These are phyloP conservation scores for Drosophila arawakana DNA, from an alignment of 1,140 invertebrate genomes.

Conservation along the genomic window DNA sequence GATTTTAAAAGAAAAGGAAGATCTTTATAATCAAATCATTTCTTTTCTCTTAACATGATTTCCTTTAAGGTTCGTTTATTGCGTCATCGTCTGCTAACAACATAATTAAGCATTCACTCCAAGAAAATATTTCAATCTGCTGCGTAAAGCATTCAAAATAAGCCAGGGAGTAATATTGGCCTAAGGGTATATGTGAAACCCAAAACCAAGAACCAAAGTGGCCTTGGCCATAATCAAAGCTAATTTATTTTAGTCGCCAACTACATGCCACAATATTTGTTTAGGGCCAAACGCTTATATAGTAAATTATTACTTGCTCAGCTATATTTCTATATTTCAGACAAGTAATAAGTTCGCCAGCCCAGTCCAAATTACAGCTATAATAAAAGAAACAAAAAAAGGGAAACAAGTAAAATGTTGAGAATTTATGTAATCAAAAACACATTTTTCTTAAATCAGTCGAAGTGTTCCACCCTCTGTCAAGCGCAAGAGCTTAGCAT, in stretches of 20 bases:
- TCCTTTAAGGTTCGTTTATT: not conserved
- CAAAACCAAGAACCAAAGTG: conserved; percentile 26
- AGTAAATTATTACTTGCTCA: conserved; percentile 56
- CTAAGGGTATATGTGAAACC: not conserved
- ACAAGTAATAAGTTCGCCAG: conserved; percentile 8
- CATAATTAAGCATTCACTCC: conserved; percentile 66
- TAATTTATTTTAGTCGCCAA: conserved; percentile 77
- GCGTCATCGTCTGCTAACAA: conserved; percentile 47
- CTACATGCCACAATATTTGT: conserved; percentile 59
- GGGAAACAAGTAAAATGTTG: not conserved
- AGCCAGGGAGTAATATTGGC: conserved; percentile 18
- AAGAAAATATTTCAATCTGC: conserved; percentile 62
- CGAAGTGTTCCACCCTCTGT: conserved; percentile 24
- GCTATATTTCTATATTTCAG: conserved; percentile 43
- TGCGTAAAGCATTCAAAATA: conserved; percentile 45
- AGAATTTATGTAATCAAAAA: conserved; percentile 57
- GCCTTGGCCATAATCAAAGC: conserved; percentile 63
- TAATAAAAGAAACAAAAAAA: not conserved
- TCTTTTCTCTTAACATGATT: conserved; percentile 1
- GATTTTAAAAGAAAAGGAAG: not conserved
- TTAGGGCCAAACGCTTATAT: conserved; percentile 20
- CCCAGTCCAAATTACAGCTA: conserved; percentile 27
- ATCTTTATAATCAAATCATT: conserved; percentile 29
- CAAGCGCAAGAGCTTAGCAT: conserved; percentile 28
- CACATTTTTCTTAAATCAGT: conserved; percentile 52